These are phyloP conservation scores for Sciurus carolinensis DNA, from an alignment of 2,797 vertebrate species.

Conservation along the genomic window DNA sequence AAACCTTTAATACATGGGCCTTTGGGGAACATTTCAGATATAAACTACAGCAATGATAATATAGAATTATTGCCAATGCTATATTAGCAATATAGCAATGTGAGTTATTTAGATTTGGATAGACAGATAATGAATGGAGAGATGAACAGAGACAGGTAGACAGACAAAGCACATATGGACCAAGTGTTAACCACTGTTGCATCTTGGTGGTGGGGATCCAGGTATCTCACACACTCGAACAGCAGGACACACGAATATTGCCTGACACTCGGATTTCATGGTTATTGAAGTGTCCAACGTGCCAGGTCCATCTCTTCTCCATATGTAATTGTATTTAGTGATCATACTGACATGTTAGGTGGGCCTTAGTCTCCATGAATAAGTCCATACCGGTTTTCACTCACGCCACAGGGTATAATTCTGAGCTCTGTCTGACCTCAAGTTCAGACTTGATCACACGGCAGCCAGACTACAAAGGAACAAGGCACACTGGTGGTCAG, in stretches of 20 bases:
- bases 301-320: neutral
- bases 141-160: neutral
- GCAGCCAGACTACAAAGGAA: neutral
- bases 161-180: neutral
- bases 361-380: neutral
- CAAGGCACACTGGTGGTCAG: neutral
- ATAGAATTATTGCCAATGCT: conserved; percentile 25
- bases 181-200: neutral
- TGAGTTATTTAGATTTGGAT: neutral
- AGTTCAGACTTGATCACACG: neutral
- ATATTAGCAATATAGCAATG: neutral
- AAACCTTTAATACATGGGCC: neutral
- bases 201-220: neutral
- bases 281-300: neutral
- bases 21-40: neutral
- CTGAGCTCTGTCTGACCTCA: neutral
- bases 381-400: neutral
- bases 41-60: neutral
- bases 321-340: neutral
- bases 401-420: neutral
- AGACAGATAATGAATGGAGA: neutral
- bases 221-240: neutral
- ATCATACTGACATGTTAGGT: neutral
- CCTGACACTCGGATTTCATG: neutral
- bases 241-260: neutral